These are phyloP conservation scores for Peromyscus leucopus DNA, from an alignment of 2,113 vertebrate species.

Conservation along the genomic window DNA sequence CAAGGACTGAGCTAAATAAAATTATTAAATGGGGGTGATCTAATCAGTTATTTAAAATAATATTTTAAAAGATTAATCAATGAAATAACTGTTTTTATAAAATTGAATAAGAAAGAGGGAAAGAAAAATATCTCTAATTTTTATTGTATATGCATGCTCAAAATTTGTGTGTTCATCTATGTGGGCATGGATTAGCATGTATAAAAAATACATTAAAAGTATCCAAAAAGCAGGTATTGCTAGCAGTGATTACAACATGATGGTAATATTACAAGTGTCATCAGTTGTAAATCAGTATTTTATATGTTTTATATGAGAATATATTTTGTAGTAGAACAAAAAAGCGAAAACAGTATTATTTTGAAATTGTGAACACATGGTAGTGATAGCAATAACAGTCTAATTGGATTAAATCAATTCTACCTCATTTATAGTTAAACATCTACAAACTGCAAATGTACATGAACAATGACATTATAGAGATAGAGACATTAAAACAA, in stretches of 20 bases:
- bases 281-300: slow-evolving; percentile 10
- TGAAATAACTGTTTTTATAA: neutral
- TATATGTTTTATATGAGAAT: neutral
- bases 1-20: neutral
- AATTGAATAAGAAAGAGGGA: neutral
- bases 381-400: neutral
- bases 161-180: neutral
- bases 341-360: neutral
- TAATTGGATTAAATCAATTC: slow-evolving; percentile 18
- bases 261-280: neutral
- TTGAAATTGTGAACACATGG: neutral
- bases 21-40: neutral
- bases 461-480: neutral
- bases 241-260: neutral
- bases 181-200: neutral
- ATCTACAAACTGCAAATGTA: neutral
- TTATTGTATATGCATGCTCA: neutral
- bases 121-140: neutral
- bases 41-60: neutral
- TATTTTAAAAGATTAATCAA: neutral
- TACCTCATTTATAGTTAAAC: neutral
- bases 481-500: neutral
- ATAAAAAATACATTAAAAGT: neutral
- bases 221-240: neutral
- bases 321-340: slow-evolving; percentile 1